Percentiles rank a stretch among this genome's conserved stretches.
Evolutionary conservation across 2,797 vertebrate genomes (phyloP).

Genomic region (Knipowitschia caucasica): DNA sequence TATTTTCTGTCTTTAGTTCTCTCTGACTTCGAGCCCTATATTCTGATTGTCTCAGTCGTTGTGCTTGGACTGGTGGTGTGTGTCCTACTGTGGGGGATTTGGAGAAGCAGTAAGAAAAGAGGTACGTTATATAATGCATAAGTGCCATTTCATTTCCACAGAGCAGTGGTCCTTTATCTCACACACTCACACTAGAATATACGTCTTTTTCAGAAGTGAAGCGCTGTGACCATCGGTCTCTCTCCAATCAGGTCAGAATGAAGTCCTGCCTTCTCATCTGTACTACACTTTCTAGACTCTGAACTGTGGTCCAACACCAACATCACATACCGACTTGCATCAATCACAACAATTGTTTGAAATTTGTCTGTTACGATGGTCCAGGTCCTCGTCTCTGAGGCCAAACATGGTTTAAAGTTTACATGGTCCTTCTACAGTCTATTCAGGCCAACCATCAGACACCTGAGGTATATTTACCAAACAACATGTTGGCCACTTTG

Average conservation of each 20-base stretch:
- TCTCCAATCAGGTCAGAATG: neutral
- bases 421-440: too few species aligned
- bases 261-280: neutral
- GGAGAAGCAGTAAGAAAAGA: slow-evolving; percentile 1
- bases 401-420: too few species aligned
- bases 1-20: too few species aligned
- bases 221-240: rapidly evolving
- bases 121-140: slow-evolving; percentile 15
- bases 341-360: too few species aligned
- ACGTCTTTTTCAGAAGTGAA: neutral
- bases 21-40: too few species aligned
- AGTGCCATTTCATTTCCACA: neutral
- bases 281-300: neutral
- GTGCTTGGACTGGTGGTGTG: neutral
- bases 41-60: neutral
- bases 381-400: too few species aligned
- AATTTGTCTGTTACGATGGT: too few species aligned
- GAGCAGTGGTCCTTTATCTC: neutral
- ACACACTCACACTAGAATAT: neutral
- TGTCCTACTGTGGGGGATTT: slow-evolving; percentile 1
- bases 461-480: too few species aligned
- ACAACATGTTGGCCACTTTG: too few species aligned
- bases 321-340: too few species aligned
- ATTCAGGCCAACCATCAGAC: too few species aligned
- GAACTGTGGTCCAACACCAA: too few species aligned